phyloP scores from a whole-genome alignment of 2,113 vertebrate genomes.

The Labrus mixtus region DNA sequence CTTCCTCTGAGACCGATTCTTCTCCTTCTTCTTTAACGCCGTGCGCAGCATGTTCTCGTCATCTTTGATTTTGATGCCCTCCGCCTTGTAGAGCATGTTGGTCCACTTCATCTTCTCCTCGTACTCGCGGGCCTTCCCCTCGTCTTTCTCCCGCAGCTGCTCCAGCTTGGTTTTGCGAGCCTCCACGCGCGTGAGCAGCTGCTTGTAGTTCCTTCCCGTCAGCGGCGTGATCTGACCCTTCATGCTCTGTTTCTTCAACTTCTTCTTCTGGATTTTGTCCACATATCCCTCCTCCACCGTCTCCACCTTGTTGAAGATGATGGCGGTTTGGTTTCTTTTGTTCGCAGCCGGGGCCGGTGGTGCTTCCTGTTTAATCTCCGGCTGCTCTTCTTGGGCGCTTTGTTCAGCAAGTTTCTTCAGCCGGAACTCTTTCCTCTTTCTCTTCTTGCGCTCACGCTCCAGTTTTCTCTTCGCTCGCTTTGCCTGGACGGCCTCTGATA shows the following conservation, averaged over 20 bases:
- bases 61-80: constrained; percentile 92
- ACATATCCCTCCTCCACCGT: constrained; percentile 80
- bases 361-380: constrained; percentile 44
- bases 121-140: constrained; percentile 84
- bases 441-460: constrained; percentile 92
- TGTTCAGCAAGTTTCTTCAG: constrained; percentile 86
- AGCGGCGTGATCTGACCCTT: constrained; percentile 92
- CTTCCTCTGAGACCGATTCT: constrained; percentile 78
- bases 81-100: constrained; percentile 91
- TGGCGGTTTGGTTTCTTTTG: constrained; percentile 61
- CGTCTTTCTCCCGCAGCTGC: constrained; percentile 86
- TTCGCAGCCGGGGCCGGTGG: not conserved
- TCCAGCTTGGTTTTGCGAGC: constrained; percentile 87
- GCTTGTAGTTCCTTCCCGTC: constrained; percentile 93
- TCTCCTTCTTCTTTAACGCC: constrained; percentile 92
- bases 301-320: constrained; percentile 92
- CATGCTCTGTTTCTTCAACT: constrained; percentile 82
- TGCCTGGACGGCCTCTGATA: constrained; percentile 84
- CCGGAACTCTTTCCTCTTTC: constrained; percentile 89
- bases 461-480: constrained; percentile 88
- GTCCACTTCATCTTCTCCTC: constrained; percentile 94
- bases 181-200: constrained; percentile 90
- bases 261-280: constrained; percentile 83
- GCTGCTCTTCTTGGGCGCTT: constrained; percentile 25
- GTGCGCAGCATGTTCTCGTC: constrained; percentile 86